Conservation (phyloP, 2,113 vertebrate species). For the Cyprinodon brontotheroides region DNA sequence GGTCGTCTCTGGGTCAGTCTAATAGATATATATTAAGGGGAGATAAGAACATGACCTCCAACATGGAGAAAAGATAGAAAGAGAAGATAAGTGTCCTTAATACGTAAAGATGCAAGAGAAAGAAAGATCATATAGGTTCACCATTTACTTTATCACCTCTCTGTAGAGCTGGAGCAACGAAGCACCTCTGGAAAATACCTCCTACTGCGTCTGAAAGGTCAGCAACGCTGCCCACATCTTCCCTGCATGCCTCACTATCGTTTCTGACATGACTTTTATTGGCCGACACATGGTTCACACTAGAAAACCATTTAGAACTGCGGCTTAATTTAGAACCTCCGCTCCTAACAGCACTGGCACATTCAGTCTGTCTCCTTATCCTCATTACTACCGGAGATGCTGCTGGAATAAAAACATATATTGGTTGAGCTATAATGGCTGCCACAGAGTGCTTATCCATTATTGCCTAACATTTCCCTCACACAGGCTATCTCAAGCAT, state of each 20-base stretch:
- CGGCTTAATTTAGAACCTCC: neutral
- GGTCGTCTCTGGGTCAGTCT: too few relatives aligned
- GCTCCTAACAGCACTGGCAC: neutral
- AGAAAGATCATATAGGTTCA: constrained; percentile 1
- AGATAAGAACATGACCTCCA: too few relatives aligned
- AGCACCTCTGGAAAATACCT: constrained; percentile 25
- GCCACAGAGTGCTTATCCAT: neutral
- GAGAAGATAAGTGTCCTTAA: too few relatives aligned
- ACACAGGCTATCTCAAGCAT: neutral
- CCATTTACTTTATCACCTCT: neutral
- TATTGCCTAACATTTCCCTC: neutral
- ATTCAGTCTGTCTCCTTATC: neutral
- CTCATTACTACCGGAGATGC: constrained; percentile 5
- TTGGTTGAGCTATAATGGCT: neutral
- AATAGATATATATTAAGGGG: too few relatives aligned
- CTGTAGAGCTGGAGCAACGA: neutral
- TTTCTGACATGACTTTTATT: constrained; percentile 7
- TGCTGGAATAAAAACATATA: neutral
- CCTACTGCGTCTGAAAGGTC: constrained; percentile 43
- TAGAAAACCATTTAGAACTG: neutral
- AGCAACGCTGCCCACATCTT: constrained; percentile 22
- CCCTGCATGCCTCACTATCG: constrained; percentile 16
- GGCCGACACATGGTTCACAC: neutral
- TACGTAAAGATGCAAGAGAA: too few relatives aligned
- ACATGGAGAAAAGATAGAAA: too few relatives aligned